phyloP scores from a whole-genome alignment of 1,140 invertebrate species.

The Drosophila triauraria region DNA sequence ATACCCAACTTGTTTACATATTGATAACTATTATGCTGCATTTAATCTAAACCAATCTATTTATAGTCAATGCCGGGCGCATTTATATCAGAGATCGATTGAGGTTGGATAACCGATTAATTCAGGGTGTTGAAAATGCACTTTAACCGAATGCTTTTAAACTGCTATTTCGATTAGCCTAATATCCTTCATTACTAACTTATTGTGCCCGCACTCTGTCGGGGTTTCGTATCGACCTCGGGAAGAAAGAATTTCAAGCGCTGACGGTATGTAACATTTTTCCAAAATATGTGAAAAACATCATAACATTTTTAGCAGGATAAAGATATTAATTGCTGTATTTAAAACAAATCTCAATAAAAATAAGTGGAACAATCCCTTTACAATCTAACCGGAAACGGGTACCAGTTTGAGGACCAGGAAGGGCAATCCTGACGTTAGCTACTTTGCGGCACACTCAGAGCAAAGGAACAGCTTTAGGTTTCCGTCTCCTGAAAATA shows the following conservation, averaged over 20 bases:
- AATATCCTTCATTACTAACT: background rate
- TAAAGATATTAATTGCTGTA: too few species aligned
- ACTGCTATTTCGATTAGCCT: too few species aligned
- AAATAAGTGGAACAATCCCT: slow-evolving; percentile 17
- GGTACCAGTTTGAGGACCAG: slow-evolving; percentile 2
- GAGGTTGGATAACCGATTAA: slow-evolving; percentile 35
- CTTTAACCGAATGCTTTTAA: background rate
- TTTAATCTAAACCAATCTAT: slow-evolving; percentile 13
- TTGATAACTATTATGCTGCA: slow-evolving; percentile 41
- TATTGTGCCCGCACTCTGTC: too few species aligned
- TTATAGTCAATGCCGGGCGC: slow-evolving; percentile 28
- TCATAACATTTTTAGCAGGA: too few species aligned
- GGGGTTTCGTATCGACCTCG: too few species aligned
- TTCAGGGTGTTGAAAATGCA: background rate
- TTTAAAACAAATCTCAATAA: too few species aligned
- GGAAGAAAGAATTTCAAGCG: too few species aligned
- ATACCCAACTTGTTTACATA: slow-evolving; percentile 44
- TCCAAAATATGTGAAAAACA: too few species aligned
- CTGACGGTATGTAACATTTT: too few species aligned
- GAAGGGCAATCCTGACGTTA: background rate
- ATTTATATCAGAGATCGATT: slow-evolving; percentile 19
- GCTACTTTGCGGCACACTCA: slow-evolving; percentile 1
- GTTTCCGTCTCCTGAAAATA: background rate
- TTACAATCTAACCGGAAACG: slow-evolving; percentile 13
- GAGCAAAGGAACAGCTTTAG: background rate